Base-by-base conservation (phyloP, 2,113 vertebrate genomes). In the Setophaga kirtlandii region DNA sequence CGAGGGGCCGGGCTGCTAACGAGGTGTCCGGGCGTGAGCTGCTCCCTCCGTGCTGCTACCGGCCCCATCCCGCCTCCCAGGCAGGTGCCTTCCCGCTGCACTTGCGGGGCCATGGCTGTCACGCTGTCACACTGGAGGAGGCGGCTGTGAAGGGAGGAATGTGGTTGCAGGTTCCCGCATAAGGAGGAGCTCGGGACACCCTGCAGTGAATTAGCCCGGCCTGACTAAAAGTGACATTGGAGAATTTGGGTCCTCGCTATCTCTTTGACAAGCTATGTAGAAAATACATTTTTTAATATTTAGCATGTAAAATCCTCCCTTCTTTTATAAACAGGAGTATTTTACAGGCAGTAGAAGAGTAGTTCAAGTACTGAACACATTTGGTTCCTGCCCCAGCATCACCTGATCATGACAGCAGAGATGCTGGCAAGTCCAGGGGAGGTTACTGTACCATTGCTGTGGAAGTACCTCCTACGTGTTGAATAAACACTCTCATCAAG, bases 391-490 rank as follows among this genome's bases (percentile, higher is more conserved):
- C 35, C 63, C 39, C 53, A 80, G 58, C 20, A 5, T 53, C 42
- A 52, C 28, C 30, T 74, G 11, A n/a, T 39, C 1, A 0, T 7
- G 9, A 50, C 33, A 91, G 62, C 27, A 62, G 50, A 70, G 56
- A 9, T 65, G n/a, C 67, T 46, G 58, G 22, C 28, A 50, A 30
- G 30, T 37, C 47, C 46, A 37, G 37, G 13, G 50, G 11, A 67
- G 53, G 13, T 28, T 33, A 15, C n/a, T 46, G 9, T 13, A 25
- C n/a, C 28, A 42, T 17, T 0, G 0, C 41, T 76, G 39, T 58
- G 23, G 31, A 46, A 83, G 15, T 19, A 33, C 24, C 41, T 67
- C 52, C 47, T 19, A 17, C 1, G 0, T 27, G 21, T 35, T 86
- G 24, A 86, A 74, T 22, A 58, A 88, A 10, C 25, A 31, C 15